Evolutionary conservation across 2,797 vertebrate species (phyloP).

Genomic region (Garrulus glandarius): DNA sequence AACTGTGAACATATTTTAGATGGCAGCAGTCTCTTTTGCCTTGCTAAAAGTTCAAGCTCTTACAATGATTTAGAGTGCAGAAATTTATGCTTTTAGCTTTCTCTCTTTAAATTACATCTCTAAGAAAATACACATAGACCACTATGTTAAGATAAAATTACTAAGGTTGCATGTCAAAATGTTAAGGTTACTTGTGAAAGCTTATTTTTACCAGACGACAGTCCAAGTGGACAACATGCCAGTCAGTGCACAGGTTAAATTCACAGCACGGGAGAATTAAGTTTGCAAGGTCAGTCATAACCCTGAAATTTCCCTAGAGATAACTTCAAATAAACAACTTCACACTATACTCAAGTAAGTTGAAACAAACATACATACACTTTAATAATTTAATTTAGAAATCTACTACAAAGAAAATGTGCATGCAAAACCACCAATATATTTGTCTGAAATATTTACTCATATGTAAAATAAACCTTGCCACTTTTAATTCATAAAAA

Average conservation of each 20-base stretch:
- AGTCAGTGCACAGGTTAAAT: not conserved
- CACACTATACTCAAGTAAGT: not conserved
- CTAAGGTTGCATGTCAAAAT: not conserved
- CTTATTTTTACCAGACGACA: not conserved
- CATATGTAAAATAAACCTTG: not conserved
- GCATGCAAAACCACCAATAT: not conserved
- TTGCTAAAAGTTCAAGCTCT: not conserved
- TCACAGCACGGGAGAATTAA: conserved; percentile 4
- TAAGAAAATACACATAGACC: not conserved
- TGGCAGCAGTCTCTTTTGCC: not conserved
- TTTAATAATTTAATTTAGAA: not conserved
- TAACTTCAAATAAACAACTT: not conserved
- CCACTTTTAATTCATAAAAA: not conserved
- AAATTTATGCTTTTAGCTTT: not conserved
- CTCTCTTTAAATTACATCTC: not conserved
- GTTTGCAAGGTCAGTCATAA: not conserved
- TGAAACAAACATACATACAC: not conserved
- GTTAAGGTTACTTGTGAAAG: not conserved
- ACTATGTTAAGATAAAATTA: not conserved
- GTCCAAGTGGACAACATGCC: not conserved
- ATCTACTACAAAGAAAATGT: not conserved
- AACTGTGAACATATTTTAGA: not conserved
- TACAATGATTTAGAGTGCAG: not conserved
- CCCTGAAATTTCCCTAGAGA: not conserved
- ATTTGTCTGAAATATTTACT: not conserved